These are phyloP conservation scores for Dyspetes luteomarginatus DNA, from an alignment of 2,888 invertebrate genomes.

Conservation along the genomic window DNA sequence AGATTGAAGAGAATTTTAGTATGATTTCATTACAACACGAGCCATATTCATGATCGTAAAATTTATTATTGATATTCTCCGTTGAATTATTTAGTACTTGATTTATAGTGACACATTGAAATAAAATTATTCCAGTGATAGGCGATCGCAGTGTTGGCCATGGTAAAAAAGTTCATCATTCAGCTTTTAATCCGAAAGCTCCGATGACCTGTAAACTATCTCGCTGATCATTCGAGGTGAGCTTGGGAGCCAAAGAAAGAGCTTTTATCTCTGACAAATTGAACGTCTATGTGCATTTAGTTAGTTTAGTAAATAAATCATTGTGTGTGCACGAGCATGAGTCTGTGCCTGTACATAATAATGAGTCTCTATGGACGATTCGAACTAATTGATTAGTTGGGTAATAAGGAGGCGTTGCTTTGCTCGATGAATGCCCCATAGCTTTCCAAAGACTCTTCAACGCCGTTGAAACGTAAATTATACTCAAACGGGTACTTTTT, in stretches of 20 bases:
- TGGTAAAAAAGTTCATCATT: neutral
- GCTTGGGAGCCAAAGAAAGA: neutral
- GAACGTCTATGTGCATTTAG: neutral
- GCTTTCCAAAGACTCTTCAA: constrained; percentile 20
- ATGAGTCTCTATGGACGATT: constrained; percentile 40
- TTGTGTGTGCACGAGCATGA: neutral
- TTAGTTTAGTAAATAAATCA: constrained; percentile 52
- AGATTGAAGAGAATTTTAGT: neutral
- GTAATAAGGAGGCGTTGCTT: constrained; percentile 60
- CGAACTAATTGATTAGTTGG: constrained; percentile 60
- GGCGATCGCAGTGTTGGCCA: neutral
- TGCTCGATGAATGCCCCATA: constrained; percentile 38
- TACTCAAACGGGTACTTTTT: constrained; percentile 51
- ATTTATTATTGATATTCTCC: neutral
- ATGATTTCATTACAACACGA: neutral
- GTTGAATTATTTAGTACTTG: constrained; percentile 7
- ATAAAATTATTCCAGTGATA: neutral
- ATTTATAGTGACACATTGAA: neutral
- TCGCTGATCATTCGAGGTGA: constrained; percentile 34
- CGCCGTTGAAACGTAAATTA: constrained; percentile 50
- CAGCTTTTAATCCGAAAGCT: neutral
- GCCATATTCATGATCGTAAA: neutral
- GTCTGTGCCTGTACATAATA: neutral
- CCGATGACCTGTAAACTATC: constrained; percentile 19
- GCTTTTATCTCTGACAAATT: constrained; percentile 14